Conservation (phyloP, 2,113 vertebrate species). For the Cromileptes altivelis region DNA sequence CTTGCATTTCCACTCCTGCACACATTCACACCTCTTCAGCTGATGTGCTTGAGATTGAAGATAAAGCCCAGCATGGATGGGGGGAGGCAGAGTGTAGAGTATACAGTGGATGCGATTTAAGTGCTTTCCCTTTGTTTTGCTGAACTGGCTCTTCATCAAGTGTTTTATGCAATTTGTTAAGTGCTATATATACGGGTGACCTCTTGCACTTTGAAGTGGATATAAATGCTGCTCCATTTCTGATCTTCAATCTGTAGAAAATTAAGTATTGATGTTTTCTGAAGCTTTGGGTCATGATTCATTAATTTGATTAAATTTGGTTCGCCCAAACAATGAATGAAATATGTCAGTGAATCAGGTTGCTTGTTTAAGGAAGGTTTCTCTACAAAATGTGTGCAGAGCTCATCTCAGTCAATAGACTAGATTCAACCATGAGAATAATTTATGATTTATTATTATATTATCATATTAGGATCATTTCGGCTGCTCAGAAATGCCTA, state of each 20-base stretch:
- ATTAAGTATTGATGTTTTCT: too few species aligned
- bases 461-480: not conserved
- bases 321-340: not conserved
- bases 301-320: not conserved
- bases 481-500: not conserved
- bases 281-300: too few species aligned
- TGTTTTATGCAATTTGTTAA: not conserved
- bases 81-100: not conserved
- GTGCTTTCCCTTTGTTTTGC: not conserved
- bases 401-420: not conserved
- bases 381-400: not conserved
- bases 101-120: not conserved
- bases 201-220: not conserved
- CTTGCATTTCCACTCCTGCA: conserved; percentile 11
- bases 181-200: not conserved
- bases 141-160: not conserved
- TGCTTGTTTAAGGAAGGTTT: not conserved
- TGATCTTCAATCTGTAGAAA: not conserved
- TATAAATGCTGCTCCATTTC: not conserved
- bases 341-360: not conserved
- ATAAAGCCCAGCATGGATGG: not conserved
- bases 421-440: not conserved
- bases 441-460: not conserved
- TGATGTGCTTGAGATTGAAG: conserved; percentile 18
- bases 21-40: conserved; percentile 17